Evolutionary conservation across 2,888 invertebrate species (phyloP), one percentile per base, ranked within the genome.

Genomic region (Cataglyphis altisquamis): DNA sequence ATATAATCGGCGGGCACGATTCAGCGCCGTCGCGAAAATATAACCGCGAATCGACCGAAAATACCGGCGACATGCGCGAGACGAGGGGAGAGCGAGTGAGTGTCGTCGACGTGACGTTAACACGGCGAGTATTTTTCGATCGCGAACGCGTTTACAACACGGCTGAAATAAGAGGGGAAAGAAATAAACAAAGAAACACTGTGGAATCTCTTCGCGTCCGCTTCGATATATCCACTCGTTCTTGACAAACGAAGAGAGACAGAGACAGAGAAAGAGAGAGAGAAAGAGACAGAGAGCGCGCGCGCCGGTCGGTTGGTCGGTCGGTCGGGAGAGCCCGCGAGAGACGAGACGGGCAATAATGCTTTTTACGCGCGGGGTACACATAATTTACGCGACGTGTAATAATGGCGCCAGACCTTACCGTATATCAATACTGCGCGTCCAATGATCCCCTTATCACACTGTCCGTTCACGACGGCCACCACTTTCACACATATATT

Each of bases 401-500:
- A 36, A 36, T 48, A 62, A 77, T 66, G 75, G 83, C 62, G 68
- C 66, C 48, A 62, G 73, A 93, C 93, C 90, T 52, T 80, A 77
- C 77, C 77, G 77, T 77, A n/a, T 67, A 41, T 67, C 52, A 67
- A 67, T 94, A 94, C 94, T 93, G 92, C 93, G 85, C 84, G 73
- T 89, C 88, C 77, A 91, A 92, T 91, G 89, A 91, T 90, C 88
- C 86, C 88, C 83, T 85, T 83, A 88, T 87, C 88, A 90, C 91
- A 91, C 92, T 91, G 93, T 91, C 91, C 90, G 91, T 84, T 86
- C 86, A 84, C 84, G 87, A 25, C 83, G 85, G 85, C 78, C 90
- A 90, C 89, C 91, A 92, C 93, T 92, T 91, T 92, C 92, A 92
- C 93, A 92, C 93, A 93, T 93, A 93, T 93, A 93, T 93, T 89